Percentiles rank a stretch among this genome's conserved stretches.
Evolutionary conservation across 92 coral and sea anemone species (phyloP).

Genomic region (Bergia sp.): DNA sequence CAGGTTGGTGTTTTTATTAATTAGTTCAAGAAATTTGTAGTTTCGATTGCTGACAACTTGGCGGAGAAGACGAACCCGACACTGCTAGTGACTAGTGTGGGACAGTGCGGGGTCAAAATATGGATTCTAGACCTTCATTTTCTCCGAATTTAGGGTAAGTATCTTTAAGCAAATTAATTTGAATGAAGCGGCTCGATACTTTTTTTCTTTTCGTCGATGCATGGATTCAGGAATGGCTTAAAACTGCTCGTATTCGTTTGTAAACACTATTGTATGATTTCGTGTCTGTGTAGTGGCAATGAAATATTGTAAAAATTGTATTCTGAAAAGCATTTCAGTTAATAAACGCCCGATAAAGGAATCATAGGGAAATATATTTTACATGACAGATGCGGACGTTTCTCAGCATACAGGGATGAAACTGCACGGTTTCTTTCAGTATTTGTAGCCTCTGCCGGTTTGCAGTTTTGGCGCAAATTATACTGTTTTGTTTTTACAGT

Average conservation of each 20-base stretch:
- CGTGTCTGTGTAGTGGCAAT: conserved; percentile 18
- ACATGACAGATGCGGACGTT: too few species aligned
- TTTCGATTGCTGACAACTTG: conserved; percentile 30
- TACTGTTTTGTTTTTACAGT: too few species aligned
- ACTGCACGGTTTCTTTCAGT: too few species aligned
- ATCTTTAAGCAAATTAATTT: conserved; percentile 23
- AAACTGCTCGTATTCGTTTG: conserved; percentile 26
- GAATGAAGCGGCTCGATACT: conserved; percentile 20
- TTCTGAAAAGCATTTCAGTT: conserved; percentile 12
- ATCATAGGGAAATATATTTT: too few species aligned
- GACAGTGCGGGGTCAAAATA: not conserved
- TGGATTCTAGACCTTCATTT: not conserved
- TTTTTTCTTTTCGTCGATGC: conserved; percentile 15
- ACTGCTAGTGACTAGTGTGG: not conserved
- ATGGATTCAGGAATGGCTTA: conserved; percentile 22
- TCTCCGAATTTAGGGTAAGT: conserved; percentile 21
- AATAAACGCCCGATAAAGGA: not conserved
- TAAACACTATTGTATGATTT: conserved; percentile 8
- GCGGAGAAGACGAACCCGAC: conserved; percentile 8
- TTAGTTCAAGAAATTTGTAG: not conserved
- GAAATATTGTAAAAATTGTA: conserved; percentile 10
- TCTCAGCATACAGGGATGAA: too few species aligned
- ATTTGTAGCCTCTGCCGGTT: too few species aligned
- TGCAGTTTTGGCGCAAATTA: too few species aligned
- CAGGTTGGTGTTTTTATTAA: not conserved